phyloP scores from a whole-genome alignment of 1,140 invertebrate species.

The Caenorhabditis remanei region DNA sequence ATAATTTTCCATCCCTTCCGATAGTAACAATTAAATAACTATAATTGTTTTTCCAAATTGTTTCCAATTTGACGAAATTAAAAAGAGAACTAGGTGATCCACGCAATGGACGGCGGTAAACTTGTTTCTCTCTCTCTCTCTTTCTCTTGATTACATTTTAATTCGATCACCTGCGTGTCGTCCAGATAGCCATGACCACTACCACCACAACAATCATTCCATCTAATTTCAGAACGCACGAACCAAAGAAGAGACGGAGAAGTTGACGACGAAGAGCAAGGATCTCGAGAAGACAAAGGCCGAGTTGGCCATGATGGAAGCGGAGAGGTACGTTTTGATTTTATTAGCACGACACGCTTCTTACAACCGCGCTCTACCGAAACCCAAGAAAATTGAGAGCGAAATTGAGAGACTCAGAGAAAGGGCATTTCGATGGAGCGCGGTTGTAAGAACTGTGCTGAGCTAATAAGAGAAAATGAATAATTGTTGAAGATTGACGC shows the following conservation, averaged over 20 bases:
- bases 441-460: too few relatives aligned
- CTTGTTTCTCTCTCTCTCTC: slow-evolving; percentile 1
- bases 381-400: background rate
- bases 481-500: background rate
- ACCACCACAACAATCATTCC: background rate
- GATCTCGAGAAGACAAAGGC: slow-evolving; percentile 45
- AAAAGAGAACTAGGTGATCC: slow-evolving; percentile 11
- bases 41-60: slow-evolving; percentile 5
- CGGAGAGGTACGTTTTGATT: background rate
- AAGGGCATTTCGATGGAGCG: too few relatives aligned
- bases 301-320: slow-evolving; percentile 53
- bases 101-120: background rate
- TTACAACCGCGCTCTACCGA: background rate
- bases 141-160: slow-evolving; percentile 29
- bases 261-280: slow-evolving; percentile 1
- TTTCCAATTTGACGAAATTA: slow-evolving; percentile 9
- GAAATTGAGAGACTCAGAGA: background rate
- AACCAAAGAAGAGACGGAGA: slow-evolving; percentile 47
- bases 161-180: slow-evolving; percentile 26
- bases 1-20: too few relatives aligned
- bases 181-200: background rate
- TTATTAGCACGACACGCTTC: background rate
- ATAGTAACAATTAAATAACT: background rate
- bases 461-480: too few relatives aligned
- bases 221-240: slow-evolving; percentile 38